Evolutionary conservation across 2,888 invertebrate species (phyloP), one percentile per base, ranked within the genome.

Genomic region (Hedya salicella): DNA sequence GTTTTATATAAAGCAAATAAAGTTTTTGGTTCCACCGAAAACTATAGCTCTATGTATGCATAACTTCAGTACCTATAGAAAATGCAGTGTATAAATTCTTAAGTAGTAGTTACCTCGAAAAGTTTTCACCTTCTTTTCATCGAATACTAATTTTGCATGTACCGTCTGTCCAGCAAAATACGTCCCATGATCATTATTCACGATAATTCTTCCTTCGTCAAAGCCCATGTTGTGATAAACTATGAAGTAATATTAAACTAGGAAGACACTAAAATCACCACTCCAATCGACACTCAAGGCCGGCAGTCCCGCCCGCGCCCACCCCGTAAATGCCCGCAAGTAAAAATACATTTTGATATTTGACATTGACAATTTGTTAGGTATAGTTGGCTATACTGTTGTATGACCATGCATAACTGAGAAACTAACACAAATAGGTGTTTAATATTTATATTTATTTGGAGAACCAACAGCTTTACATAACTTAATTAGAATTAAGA

Each of bases 161-260:
- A 91, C 75, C 19, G 79, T 79, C 71, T 90, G 86, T 1, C 91
- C 91, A 1, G 88, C 70, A 71, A 75, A 86, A 78, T 87, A 91
- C 0, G 82, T 75, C 53, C 82, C 85, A 71, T 81, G 86, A 5
- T 79, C 82, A 68, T 80, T 85, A 54, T 88, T 82, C 54, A 91
- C 74, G 59, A 84, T 65, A 56, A 91, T 80, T 40, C 75, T 76
- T 17, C 88, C 89, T 5, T 87, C 83, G 64, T 84, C 80, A 66
- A 91, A 91, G 2, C 91, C 90, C 91, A 91, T 91, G 67, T 69
- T 76, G 67, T 42, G 16, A 32, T 11, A 9, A 30, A 13, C 9
- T n/a, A 32, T 0, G 19, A 49, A n/a, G 1, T 49, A 57, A 57
- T 21, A 57, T 49, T 53, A 53, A 39, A 30, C 5, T 52, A 52